Conservation (phyloP, 1,140 invertebrate genomes). For the Nylanderia fulva region DNA sequence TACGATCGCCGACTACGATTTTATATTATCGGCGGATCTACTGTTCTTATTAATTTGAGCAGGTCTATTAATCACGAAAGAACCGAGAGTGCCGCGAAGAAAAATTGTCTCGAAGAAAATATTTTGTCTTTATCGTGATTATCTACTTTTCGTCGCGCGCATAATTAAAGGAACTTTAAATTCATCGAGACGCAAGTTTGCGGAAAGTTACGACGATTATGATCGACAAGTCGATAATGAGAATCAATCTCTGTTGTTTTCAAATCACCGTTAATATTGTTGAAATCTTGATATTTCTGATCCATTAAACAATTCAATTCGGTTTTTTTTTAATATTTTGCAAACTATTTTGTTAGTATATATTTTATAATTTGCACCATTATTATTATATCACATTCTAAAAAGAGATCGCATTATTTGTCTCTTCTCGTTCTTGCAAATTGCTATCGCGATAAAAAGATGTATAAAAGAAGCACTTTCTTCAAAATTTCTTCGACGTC, state of each 20-base stretch:
- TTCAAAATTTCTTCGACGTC: slow-evolving; percentile 43
- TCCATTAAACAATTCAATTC: background rate
- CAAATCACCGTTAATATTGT: background rate
- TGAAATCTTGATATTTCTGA: background rate
- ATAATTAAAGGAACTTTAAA: slow-evolving; percentile 60
- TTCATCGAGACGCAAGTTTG: background rate
- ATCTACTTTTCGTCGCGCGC: slow-evolving; percentile 27
- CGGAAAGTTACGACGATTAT: background rate
- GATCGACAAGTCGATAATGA: slow-evolving; percentile 6
- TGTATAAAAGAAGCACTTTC: slow-evolving; percentile 31
- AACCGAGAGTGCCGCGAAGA: slow-evolving; percentile 32
- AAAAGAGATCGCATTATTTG: slow-evolving; percentile 7
- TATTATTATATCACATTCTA: background rate
- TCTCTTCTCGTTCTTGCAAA: slow-evolving; percentile 12
- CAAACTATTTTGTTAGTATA: background rate
- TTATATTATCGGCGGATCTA: background rate
- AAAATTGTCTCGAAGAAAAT: slow-evolving; percentile 64
- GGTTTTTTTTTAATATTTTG: background rate
- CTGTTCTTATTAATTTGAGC: slow-evolving; percentile 31
- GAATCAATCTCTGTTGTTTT: background rate
- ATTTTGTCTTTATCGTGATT: slow-evolving; percentile 61
- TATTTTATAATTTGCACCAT: background rate
- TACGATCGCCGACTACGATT: background rate
- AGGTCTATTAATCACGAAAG: slow-evolving; percentile 35
- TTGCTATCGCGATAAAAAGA: slow-evolving; percentile 23